Evolutionary conservation across 1,140 invertebrate genomes (phyloP).

Genomic region (Oscheius sp.): DNA sequence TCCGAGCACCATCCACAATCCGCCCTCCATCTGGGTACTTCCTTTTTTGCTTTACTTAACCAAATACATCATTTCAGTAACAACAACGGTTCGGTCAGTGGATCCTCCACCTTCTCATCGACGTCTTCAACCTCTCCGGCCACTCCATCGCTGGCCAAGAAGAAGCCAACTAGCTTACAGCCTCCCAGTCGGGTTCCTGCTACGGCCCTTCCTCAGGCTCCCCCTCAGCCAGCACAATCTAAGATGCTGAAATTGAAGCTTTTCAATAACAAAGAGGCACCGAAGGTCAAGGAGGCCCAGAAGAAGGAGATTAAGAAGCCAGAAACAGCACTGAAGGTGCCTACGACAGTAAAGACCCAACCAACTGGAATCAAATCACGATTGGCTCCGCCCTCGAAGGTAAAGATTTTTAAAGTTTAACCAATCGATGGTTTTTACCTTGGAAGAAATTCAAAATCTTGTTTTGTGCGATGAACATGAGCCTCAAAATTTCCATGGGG

Average conservation of each 20-base stretch:
- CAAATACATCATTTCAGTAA: not conserved
- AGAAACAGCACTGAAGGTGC: not conserved
- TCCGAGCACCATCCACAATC: not conserved
- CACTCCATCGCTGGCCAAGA: not conserved
- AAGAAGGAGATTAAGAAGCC: not conserved
- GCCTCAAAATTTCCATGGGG: no score
- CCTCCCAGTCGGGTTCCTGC: no score
- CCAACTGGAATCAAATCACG: no score
- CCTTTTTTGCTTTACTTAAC: not conserved
- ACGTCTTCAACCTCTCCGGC: conserved; percentile 2
- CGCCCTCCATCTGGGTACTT: not conserved
- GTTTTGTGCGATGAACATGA: no score
- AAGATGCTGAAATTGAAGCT: conserved; percentile 28
- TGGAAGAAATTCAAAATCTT: no score
- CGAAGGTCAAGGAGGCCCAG: conserved; percentile 11
- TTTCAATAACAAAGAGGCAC: conserved; percentile 3
- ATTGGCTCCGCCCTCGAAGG: conserved; percentile 6
- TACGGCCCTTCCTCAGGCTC: no score
- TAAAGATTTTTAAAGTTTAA: no score
- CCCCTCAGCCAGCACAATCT: not conserved
- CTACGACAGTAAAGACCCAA: no score
- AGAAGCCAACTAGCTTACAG: conserved; percentile 15
- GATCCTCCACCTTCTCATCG: conserved; percentile 1
- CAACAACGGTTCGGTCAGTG: conserved; percentile 19
- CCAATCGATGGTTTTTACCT: no score